Percentiles rank a stretch among this genome's conserved stretches.
Evolutionary conservation across 2,113 vertebrate species (phyloP).

Genomic region (Lichenostomus cassidix): DNA sequence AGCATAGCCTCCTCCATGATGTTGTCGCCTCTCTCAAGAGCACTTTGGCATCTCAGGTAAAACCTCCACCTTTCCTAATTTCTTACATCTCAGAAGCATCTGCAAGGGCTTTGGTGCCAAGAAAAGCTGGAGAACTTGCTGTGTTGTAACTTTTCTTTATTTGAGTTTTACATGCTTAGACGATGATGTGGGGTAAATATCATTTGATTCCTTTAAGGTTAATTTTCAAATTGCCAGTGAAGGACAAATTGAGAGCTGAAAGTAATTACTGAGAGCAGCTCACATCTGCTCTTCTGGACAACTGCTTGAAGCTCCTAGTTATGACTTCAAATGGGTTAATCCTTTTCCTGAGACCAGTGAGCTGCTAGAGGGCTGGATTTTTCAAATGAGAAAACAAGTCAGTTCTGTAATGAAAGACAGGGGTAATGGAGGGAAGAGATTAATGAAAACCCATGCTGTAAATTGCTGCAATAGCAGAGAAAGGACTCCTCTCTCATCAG

Average conservation of each 20-base stretch:
- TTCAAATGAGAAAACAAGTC: slow-evolving; percentile 7
- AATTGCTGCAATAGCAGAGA: slow-evolving; percentile 18
- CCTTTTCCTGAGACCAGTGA: background rate
- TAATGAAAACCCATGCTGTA: slow-evolving; percentile 34
- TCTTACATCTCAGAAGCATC: slow-evolving; percentile 4
- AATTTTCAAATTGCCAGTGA: slow-evolving; percentile 62
- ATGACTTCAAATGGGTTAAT: slow-evolving; percentile 6
- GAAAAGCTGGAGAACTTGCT: background rate
- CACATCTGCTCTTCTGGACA: slow-evolving; percentile 43
- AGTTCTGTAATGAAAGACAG: slow-evolving; percentile 3
- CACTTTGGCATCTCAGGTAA: background rate
- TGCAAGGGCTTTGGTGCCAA: background rate
- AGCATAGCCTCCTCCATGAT: background rate
- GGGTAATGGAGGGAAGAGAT: background rate
- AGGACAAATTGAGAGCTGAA: slow-evolving; percentile 51
- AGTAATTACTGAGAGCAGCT: slow-evolving; percentile 53
- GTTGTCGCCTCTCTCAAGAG: background rate
- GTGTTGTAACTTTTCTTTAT: slow-evolving; percentile 45
- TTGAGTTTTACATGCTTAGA: slow-evolving; percentile 29
- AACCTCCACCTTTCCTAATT: background rate
- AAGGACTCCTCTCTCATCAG: background rate
- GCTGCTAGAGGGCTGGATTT: background rate
- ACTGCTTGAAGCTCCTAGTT: slow-evolving; percentile 8
- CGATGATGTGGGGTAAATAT: background rate
- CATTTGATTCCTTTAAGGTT: slow-evolving; percentile 59